Evolutionary conservation across 2,797 vertebrate genomes (phyloP).

Genomic region (Syngnathus acus): DNA sequence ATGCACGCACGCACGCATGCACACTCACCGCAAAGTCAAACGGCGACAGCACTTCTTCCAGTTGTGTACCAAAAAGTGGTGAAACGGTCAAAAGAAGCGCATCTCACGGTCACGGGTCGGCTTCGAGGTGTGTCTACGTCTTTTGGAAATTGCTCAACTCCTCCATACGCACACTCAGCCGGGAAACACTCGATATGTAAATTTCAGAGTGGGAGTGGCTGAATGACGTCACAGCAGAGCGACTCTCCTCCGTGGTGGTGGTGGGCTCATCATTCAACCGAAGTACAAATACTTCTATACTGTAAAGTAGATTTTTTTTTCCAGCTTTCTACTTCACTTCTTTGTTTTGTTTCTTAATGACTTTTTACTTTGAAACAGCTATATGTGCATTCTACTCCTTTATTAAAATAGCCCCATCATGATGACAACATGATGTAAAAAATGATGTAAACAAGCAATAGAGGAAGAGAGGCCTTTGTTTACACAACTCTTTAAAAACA

Average conservation of each 20-base stretch:
- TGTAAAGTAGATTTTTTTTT: background rate
- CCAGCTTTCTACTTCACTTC: background rate
- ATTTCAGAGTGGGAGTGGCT: conserved; percentile 59
- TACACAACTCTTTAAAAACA: too few relatives aligned
- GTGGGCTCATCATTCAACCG: too few relatives aligned
- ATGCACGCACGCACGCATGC: conserved; percentile 13
- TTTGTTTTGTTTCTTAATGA: too few relatives aligned
- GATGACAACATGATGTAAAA: too few relatives aligned
- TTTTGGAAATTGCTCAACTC: conserved; percentile 49
- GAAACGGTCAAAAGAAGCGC: conserved; percentile 34
- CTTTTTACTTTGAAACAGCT: too few relatives aligned
- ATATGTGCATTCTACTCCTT: too few relatives aligned
- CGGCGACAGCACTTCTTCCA: conserved; percentile 56
- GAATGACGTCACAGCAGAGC: conserved; percentile 42
- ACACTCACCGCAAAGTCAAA: conserved; percentile 65
- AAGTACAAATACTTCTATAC: too few relatives aligned
- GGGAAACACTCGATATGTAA: conserved; percentile 72
- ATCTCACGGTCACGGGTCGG: conserved; percentile 39
- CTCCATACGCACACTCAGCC: conserved; percentile 18
- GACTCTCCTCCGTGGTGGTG: conserved; percentile 14
- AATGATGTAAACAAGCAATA: too few relatives aligned
- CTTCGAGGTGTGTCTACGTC: conserved; percentile 60
- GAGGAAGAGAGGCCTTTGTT: too few relatives aligned
- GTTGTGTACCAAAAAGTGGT: conserved; percentile 47
- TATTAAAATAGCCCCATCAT: too few relatives aligned